Evolutionary conservation across 2,888 invertebrate species (phyloP), one percentile per base, ranked within the genome.

Genomic region (Clostera curtula): DNA sequence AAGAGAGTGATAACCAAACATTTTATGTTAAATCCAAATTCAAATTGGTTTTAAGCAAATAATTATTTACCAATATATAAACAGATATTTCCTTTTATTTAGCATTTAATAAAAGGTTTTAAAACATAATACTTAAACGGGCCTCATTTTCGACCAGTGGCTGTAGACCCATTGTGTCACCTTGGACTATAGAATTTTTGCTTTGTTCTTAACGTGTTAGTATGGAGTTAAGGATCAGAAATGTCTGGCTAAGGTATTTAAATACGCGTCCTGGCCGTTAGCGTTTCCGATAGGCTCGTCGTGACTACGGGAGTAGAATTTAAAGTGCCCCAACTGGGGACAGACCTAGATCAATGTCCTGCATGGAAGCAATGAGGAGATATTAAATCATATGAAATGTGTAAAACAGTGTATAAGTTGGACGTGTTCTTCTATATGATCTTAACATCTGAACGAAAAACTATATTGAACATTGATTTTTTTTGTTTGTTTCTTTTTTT

Each of bases 231-330:
- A 34, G 24, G 45, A 34, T 46, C 49, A 36, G 4, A 24, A 15
- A 27, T 35, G 15, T 17, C 29, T 45, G 40, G 36, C 31, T 32
- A 35, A 35, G 36, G 33, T 45, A 73, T 73, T 72, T 69, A 68
- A 73, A 74, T 70, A 68, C 52, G 56, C 59, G 56, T 55, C 56
- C 50, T 56, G 55, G 71, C 63, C 66, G 74, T 76, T 73, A 68
- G 65, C 61, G 75, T 74, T 82, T 83, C 82, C 82, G 71, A 80
- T 73, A 68, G 72, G 49, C 66, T 62, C 61, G 67, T 79, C 77
- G 74, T 76, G 72, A 36, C 48, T 49, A 65, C 70, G 64, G 48
- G 53, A 39, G 46, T 46, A 60, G 80, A 73, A 77, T 82, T 63
- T 57, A 48, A 71, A 79, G 60, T 67, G 65, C 63, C 39, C 64